phyloP scores from a whole-genome alignment of 2,888 invertebrate genomes.

The Dorcus parallelipipedus region DNA sequence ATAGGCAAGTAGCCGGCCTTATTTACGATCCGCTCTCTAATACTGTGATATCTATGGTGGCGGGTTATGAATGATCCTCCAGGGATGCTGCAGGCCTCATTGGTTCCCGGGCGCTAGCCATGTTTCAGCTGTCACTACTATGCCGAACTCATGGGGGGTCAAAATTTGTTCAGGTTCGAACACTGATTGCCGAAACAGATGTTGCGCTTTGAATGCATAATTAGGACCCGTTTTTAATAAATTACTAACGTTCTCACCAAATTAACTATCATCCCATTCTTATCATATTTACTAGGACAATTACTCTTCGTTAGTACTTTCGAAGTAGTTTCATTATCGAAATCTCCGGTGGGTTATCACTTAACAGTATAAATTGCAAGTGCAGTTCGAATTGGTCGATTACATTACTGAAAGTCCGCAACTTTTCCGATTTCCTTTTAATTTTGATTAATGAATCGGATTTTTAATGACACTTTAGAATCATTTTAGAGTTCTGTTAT shows the following conservation, averaged over 20 bases:
- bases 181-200: constrained; percentile 17
- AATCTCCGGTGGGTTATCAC: too few relatives aligned
- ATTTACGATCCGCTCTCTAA: constrained; percentile 42
- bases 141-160: neutral
- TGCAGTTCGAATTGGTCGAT: too few relatives aligned
- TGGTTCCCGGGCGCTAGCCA: constrained; percentile 8
- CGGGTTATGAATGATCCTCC: constrained; percentile 42
- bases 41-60: constrained; percentile 39
- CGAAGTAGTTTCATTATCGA: too few relatives aligned
- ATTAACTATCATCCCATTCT: too few relatives aligned
- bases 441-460: too few relatives aligned
- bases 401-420: too few relatives aligned
- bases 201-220: neutral
- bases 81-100: constrained; percentile 26
- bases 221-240: neutral
- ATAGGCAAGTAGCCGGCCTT: constrained; percentile 35
- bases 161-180: constrained; percentile 5
- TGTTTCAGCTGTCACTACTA: constrained; percentile 1
- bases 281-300: too few relatives aligned
- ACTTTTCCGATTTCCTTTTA: too few relatives aligned
- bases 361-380: too few relatives aligned
- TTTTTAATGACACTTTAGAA: too few relatives aligned
- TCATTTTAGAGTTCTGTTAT: too few relatives aligned
- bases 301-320: too few relatives aligned
- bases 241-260: neutral